Base-by-base conservation (phyloP, 2,888 invertebrate genomes). In the Hedychridium roseum region DNA sequence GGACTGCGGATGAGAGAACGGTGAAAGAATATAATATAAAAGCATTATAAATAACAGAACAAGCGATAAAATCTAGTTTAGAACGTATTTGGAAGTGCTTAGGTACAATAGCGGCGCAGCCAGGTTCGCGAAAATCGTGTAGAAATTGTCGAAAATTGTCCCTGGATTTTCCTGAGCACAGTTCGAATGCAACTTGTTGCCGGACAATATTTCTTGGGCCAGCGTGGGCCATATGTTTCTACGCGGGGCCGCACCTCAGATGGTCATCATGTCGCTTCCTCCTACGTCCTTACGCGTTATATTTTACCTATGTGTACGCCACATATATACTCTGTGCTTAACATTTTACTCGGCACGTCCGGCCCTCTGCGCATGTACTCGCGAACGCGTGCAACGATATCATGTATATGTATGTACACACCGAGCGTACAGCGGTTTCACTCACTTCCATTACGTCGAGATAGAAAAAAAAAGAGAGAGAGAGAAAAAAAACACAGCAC, bases 51-150 rank as follows among this genome's bases (percentile, higher is more conserved):
- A 60, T 65, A 68, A 66, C 40, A 59, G 50, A 58, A 60, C 53
- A 55, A 66, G 49, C 50, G 41, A 53, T 59, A 50, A 54, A 58
- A 50, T 36, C 53, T 56, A 55, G 26, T 46, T 35, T 31, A 41
- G 20, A 65, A 50, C 45, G 50, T 49, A 53, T 42, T 38, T 54
- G 49, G 46, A 52, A 60, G 49, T 53, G 59, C 59, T 68, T 65
- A 69, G 69, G 69, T 69, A 70, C 69, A 66, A 66, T 43, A 53
- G 64, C 62, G 65, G 66, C 65, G 59, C 57, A 64, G 50, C 58
- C 63, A 54, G 47, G 5, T 6, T 23, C 23, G 23, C n/a, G n/a
- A n/a, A n/a, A n/a, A n/a, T n/a, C n/a, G n/a, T n/a, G n/a, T n/a
- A n/a, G n/a, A n/a, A n/a, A n/a, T n/a, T n/a, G n/a, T n/a, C n/a